phyloP scores from a whole-genome alignment of 2,888 invertebrate species.

The Monopis laevigella region DNA sequence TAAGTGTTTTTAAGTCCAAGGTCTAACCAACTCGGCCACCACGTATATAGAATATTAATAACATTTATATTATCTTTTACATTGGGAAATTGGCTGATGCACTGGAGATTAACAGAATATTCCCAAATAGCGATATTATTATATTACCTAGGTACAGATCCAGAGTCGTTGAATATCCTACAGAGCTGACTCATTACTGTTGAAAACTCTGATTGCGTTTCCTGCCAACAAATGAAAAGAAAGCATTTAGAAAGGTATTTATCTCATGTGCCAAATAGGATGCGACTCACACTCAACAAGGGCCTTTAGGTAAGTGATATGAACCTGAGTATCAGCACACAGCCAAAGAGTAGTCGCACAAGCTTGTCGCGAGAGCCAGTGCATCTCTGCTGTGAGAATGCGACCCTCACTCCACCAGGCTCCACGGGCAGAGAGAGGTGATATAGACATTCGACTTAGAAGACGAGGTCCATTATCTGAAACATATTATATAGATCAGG shows the following conservation, averaged over 20 bases:
- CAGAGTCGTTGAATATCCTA: not conserved
- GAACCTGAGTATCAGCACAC: conserved; percentile 1
- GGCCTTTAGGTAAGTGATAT: too few species aligned
- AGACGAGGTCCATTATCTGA: not conserved
- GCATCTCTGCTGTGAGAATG: conserved; percentile 1
- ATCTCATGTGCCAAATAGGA: too few species aligned
- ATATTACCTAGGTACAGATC: conserved; percentile 8
- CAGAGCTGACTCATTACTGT: conserved; percentile 5
- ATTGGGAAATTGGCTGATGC: too few species aligned
- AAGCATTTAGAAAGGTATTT: too few species aligned
- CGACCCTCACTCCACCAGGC: conserved; percentile 2
- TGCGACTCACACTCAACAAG: too few species aligned
- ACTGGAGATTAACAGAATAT: too few species aligned
- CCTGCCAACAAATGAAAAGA: too few species aligned
- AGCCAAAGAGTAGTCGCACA: conserved; percentile 4
- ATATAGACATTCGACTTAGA: conserved; percentile 2
- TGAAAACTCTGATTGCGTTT: conserved; percentile 2
- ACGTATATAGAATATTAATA: too few species aligned
- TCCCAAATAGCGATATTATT: too few species aligned
- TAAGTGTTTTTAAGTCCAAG: too few species aligned
- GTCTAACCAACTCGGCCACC: too few species aligned
- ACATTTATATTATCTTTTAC: too few species aligned
- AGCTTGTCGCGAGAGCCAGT: not conserved
- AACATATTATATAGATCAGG: not conserved
- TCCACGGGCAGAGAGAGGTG: conserved; percentile 1